Conservation (phyloP, 2,113 vertebrate genomes). For the Cardinalis cardinalis region DNA sequence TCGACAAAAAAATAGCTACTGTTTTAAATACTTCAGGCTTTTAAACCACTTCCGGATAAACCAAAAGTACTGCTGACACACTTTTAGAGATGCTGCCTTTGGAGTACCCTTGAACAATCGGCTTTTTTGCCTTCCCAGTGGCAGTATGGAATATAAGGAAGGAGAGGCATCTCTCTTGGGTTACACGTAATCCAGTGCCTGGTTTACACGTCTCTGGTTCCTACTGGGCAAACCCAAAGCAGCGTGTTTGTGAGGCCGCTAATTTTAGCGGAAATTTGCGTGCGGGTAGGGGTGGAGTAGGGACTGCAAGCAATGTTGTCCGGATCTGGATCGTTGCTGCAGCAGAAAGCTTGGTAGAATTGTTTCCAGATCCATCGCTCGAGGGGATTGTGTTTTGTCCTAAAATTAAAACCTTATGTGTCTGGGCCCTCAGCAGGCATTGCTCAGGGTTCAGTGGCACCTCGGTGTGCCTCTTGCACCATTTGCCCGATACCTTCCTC, state of each 20-base stretch:
- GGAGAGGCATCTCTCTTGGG: fast-evolving
- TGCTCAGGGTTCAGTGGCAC: not conserved
- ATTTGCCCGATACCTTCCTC: fast-evolving
- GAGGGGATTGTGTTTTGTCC: not conserved
- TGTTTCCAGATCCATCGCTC: not conserved
- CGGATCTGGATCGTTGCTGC: not conserved
- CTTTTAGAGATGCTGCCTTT: not conserved
- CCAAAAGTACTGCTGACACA: not conserved
- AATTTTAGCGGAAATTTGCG: conserved; percentile 12
- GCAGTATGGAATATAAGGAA: fast-evolving
- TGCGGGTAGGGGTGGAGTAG: not conserved
- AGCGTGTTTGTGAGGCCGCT: fast-evolving
- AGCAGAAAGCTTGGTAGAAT: not conserved
- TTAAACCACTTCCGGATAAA: conserved; percentile 26
- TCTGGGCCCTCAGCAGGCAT: not conserved
- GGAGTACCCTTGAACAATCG: not conserved
- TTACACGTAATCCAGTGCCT: not conserved
- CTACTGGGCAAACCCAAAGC: not conserved
- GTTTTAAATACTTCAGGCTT: not conserved
- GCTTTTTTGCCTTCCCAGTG: not conserved
- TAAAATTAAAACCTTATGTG: not conserved
- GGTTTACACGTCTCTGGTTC: not conserved
- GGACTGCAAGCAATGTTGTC: not conserved
- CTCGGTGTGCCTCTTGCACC: too few relatives aligned
- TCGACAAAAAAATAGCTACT: not conserved